Percentiles rank a stretch among this genome's conserved stretches.
These are phyloP conservation scores for Noctilio leporinus DNA, from an alignment of 2,113 vertebrate species.

Conservation along the genomic window DNA sequence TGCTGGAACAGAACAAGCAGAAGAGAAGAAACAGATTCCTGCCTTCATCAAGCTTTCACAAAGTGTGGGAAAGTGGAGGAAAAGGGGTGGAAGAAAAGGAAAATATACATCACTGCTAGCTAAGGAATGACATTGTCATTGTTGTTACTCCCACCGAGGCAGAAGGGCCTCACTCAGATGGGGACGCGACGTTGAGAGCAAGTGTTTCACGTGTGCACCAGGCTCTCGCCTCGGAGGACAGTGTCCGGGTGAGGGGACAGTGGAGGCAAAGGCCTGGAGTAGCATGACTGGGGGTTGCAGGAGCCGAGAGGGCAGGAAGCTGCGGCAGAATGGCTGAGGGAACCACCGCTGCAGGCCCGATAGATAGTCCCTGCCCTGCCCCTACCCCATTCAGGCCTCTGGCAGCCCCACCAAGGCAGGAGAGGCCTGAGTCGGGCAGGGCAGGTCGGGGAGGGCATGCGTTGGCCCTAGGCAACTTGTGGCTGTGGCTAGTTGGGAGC, in stretches of 20 bases:
- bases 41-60: not conserved
- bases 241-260: not conserved
- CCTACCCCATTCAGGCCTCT: too few relatives aligned
- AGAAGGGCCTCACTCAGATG: not conserved
- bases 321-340: too few relatives aligned
- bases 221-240: fast-evolving
- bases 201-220: not conserved
- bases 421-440: fast-evolving
- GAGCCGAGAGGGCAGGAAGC: not conserved
- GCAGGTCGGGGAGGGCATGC: not conserved
- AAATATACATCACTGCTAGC: not conserved
- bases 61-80: not conserved
- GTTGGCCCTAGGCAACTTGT: fast-evolving
- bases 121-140: not conserved
- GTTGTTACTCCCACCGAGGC: not conserved
- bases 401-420: fast-evolving
- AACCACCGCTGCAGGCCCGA: not conserved
- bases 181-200: not conserved
- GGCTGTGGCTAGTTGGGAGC: not conserved
- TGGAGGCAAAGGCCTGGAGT: not conserved
- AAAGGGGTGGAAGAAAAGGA: not conserved
- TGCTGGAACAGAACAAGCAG: not conserved
- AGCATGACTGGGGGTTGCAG: not conserved
- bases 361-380: too few relatives aligned
- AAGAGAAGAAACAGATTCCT: not conserved